phyloP scores from a whole-genome alignment of 2,797 vertebrate genomes.

The Tolypeutes matacus region DNA sequence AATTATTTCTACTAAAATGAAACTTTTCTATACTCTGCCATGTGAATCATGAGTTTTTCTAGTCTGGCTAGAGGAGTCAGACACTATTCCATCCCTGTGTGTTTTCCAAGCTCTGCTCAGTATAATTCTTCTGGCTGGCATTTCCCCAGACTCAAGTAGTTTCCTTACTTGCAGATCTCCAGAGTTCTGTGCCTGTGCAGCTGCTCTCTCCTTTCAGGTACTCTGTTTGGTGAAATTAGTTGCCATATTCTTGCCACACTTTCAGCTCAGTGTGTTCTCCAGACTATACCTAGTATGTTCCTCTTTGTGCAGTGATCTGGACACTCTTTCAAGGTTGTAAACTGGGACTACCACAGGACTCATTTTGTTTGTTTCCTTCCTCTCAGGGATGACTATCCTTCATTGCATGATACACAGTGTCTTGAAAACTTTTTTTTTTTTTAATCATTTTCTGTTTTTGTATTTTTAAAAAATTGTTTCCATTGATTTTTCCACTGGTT shows the following conservation, averaged over 20 bases:
- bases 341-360: not conserved
- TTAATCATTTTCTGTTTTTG: no score
- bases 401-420: not conserved
- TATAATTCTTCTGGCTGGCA: not conserved
- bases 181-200: not conserved
- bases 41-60: not conserved
- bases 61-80: not conserved
- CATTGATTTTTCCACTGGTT: no score
- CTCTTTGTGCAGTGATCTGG: not conserved
- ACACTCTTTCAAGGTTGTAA: not conserved
- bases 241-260: not conserved
- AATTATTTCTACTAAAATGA: not conserved
- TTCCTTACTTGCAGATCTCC: not conserved
- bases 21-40: not conserved
- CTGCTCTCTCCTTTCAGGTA: not conserved
- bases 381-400: not conserved
- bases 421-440: not conserved
- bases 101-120: not conserved
- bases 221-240: not conserved
- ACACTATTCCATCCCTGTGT: not conserved
- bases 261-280: not conserved
- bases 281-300: not conserved
- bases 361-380: not conserved
- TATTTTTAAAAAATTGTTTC: no score
- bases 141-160: not conserved